phyloP scores from a whole-genome alignment of 2,888 invertebrate genomes.

The Hypena proboscidalis region DNA sequence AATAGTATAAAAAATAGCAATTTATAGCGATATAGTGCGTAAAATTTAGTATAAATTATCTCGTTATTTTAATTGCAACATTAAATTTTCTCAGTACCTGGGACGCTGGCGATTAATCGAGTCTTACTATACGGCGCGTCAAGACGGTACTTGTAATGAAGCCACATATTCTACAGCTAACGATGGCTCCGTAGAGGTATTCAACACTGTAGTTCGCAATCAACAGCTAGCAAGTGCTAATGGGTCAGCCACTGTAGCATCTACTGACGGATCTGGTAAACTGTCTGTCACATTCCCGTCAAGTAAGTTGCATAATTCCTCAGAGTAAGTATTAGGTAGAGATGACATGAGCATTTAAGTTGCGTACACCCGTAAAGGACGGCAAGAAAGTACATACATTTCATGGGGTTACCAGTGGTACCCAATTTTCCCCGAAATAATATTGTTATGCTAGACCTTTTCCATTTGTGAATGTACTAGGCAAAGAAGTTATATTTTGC shows the following conservation, averaged over 20 bases:
- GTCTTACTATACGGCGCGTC: constrained; percentile 48
- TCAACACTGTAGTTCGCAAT: constrained; percentile 65
- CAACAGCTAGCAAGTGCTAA: constrained; percentile 76
- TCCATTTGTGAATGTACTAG: too few species aligned
- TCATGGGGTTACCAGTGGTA: too few species aligned
- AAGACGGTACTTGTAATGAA: constrained; percentile 51
- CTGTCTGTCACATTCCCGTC: constrained; percentile 72
- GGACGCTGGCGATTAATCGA: constrained; percentile 55
- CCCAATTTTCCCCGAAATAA: too few species aligned
- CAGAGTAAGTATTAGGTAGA: too few species aligned
- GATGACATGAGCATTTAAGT: too few species aligned
- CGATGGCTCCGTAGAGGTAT: constrained; percentile 51
- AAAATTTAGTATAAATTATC: background rate
- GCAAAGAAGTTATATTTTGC: too few species aligned
- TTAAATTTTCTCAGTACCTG: constrained; percentile 41
- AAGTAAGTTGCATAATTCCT: constrained; percentile 38
- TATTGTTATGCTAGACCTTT: too few species aligned
- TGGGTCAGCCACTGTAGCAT: constrained; percentile 77
- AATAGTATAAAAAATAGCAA: too few species aligned
- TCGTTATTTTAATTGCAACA: background rate
- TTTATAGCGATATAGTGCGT: too few species aligned
- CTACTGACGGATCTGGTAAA: constrained; percentile 78
- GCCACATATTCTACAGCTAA: constrained; percentile 72
- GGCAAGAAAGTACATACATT: too few species aligned
- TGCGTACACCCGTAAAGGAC: too few species aligned